A percentile compares a stretch with the other conserved stretches of the same genome.
phyloP scores from a whole-genome alignment of 1,140 invertebrate species.

The Dryas iulia region DNA sequence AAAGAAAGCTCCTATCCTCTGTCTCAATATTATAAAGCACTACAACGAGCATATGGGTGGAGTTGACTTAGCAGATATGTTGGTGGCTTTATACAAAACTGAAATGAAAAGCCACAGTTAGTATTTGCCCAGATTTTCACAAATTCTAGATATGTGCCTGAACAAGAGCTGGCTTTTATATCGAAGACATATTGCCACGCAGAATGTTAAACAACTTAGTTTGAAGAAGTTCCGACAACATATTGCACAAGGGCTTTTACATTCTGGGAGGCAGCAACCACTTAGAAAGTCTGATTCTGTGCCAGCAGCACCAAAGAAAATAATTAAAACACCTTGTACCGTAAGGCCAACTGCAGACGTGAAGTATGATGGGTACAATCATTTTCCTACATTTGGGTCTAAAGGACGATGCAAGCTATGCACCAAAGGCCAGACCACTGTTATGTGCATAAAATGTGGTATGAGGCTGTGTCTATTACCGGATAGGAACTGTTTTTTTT shows the following conservation, averaged over 20 bases:
- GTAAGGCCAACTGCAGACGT: conserved; percentile 17
- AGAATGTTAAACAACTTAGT: conserved; percentile 28
- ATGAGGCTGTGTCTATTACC: conserved; percentile 32
- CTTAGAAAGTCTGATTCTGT: conserved; percentile 29
- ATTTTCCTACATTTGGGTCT: conserved; percentile 33
- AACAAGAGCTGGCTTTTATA: conserved; percentile 38
- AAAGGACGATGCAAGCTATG: conserved; percentile 39
- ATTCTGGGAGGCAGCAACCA: conserved; percentile 24
- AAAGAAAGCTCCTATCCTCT: conserved; percentile 23
- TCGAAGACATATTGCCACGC: conserved; percentile 25
- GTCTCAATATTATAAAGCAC: conserved; percentile 38
- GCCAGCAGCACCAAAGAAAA: conserved; percentile 22
- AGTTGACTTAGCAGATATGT: conserved; percentile 40
- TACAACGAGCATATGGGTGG: conserved; percentile 38
- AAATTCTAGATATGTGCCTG: conserved; percentile 37
- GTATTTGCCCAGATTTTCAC: conserved; percentile 36
- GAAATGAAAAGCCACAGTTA: conserved; percentile 36
- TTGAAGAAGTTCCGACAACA: conserved; percentile 32
- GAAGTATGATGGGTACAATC: conserved; percentile 35
- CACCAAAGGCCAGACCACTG: conserved; percentile 31
- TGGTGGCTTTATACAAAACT: conserved; percentile 37
- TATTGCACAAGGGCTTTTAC: no score
- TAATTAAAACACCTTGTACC: conserved; percentile 20
- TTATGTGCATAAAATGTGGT: conserved; percentile 36
- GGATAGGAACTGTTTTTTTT: conserved; percentile 36